These are phyloP conservation scores for Rhopalosiphum nymphaeae DNA, from an alignment of 2,888 invertebrate species.

Conservation along the genomic window DNA sequence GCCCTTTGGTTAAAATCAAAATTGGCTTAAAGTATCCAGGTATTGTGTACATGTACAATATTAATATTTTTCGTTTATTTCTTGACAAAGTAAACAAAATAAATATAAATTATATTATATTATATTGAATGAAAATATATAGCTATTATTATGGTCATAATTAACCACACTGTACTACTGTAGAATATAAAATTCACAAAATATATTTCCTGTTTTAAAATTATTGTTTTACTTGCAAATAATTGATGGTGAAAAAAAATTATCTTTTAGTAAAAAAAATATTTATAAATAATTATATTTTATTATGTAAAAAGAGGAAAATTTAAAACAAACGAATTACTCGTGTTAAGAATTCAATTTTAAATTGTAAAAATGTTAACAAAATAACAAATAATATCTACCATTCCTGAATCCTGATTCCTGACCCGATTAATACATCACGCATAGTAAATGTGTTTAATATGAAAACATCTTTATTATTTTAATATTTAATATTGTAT, in stretches of 20 bases:
- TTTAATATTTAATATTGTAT: constrained; percentile 16
- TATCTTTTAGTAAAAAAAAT: background rate
- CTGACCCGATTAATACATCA: background rate
- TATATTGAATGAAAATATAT: background rate
- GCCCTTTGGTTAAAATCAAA: background rate
- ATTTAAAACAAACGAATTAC: background rate
- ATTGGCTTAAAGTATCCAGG: background rate
- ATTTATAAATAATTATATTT: background rate
- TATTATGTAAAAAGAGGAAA: background rate
- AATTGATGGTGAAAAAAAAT: background rate
- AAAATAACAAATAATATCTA: background rate
- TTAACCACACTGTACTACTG: too few relatives aligned
- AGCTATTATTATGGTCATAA: too few relatives aligned
- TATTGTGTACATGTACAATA: background rate
- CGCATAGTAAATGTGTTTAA: background rate
- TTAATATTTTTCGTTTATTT: background rate
- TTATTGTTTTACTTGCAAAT: background rate
- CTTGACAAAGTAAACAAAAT: background rate
- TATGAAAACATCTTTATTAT: constrained; percentile 7
- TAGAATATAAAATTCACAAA: background rate
- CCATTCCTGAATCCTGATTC: background rate
- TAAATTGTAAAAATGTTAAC: background rate
- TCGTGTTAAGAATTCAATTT: background rate
- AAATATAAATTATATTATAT: background rate
- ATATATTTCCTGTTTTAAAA: background rate